Base-by-base conservation (phyloP, 2,888 invertebrate genomes). In the Volucella bombylans region DNA sequence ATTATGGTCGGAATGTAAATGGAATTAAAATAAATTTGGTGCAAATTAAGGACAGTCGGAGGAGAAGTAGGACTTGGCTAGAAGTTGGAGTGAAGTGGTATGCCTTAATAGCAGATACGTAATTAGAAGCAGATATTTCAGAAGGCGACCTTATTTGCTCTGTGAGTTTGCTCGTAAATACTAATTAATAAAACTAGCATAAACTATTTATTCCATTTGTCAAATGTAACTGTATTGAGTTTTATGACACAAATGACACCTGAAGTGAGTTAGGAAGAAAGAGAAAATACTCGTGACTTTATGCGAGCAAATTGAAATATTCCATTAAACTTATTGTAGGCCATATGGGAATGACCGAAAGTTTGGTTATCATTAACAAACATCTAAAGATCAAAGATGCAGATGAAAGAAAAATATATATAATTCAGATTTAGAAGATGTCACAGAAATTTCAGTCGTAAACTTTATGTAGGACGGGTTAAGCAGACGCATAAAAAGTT, bases 1-100 rank as follows among this genome's bases (percentile, higher is more conserved):
- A 82, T 78, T 82, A 82, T 73, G 73, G 54, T 49, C 67, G 78
- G 73, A 82, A 78, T 78, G 78, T 62, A 73, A 62, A 64, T 72
- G 59, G 78, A 82, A 78, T 82, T 82, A 78, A 78, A 82, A 78
- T 68, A 78, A 78, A 78, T 82, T 78, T 62, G 62, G 62, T 57
- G 82, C 55, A 52, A 78, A 82, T 82, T 68, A 78, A 64, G 72
- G 68, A 62, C 67, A 82, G 45, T 78, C 78, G 55, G 78, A 72
- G 68, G 68, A 57, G 59, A 65, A 59, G 64, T 15, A 8, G 38
- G n/a, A 54, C 55, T n/a, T 14, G 64, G 11, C 18, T 39, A 41
- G 18, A 8, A 43, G 43, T 47, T 65, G 57, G 45, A n/a, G 39
- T 4, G 15, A 14, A 38, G 23, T 52, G 67, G 45, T 64, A 57